Evolutionary conservation across 2,113 vertebrate genomes (phyloP).

Genomic region (Vanacampus margaritifer): DNA sequence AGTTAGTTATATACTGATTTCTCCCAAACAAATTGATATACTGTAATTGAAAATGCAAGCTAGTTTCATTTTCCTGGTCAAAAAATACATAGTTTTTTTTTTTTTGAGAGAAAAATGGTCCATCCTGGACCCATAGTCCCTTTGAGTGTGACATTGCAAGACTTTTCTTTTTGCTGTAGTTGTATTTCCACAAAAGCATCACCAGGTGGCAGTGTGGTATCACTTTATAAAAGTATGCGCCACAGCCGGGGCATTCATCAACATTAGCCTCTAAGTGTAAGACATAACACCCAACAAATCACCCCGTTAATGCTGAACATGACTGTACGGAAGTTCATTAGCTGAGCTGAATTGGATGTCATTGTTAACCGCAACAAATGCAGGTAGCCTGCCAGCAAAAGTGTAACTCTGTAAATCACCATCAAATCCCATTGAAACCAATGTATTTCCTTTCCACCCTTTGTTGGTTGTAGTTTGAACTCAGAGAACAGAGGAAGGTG

Average conservation of each 20-base stretch:
- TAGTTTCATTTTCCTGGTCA: too few species aligned
- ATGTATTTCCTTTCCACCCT: constrained; percentile 52
- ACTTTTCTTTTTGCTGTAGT: neutral
- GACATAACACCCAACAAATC: constrained; percentile 69
- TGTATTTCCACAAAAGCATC: constrained; percentile 26
- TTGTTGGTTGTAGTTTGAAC: constrained; percentile 59
- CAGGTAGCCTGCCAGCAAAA: constrained; percentile 52
- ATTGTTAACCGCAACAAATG: constrained; percentile 73
- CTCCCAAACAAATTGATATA: too few species aligned
- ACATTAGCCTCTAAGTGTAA: constrained; percentile 67
- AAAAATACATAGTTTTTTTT: too few species aligned
- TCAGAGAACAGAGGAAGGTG: constrained; percentile 41
- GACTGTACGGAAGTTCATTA: constrained; percentile 74
- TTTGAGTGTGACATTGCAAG: neutral
- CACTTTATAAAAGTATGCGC: neutral
- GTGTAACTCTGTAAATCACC: constrained; percentile 54
- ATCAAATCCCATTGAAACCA: constrained; percentile 65
- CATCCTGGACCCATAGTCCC: too few species aligned
- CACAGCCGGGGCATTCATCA: constrained; percentile 61
- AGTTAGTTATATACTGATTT: too few species aligned
- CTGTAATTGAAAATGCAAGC: too few species aligned
- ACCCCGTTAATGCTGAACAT: constrained; percentile 64
- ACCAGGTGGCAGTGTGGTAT: constrained; percentile 61
- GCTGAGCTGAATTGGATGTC: constrained; percentile 65
- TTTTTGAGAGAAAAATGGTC: too few species aligned